phyloP scores from a whole-genome alignment of 2,113 vertebrate genomes.

The Aplodontia rufa region DNA sequence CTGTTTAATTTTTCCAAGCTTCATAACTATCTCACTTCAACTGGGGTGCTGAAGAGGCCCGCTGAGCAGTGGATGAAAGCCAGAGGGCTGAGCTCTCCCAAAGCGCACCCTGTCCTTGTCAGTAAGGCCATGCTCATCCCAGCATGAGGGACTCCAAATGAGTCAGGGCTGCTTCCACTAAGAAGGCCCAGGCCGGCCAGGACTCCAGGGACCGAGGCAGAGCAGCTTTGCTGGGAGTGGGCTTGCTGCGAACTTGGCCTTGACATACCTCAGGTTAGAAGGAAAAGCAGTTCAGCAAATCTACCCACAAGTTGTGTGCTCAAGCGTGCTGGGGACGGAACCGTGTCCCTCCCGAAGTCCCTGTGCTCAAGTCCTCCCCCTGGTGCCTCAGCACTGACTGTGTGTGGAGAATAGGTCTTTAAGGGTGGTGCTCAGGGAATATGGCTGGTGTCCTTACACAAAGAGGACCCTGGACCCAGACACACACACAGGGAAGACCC shows the following conservation, averaged over 20 bases:
- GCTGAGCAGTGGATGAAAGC: neutral
- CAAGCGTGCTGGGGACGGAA: neutral
- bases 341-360: neutral
- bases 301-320: rapidly evolving
- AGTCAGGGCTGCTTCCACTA: neutral
- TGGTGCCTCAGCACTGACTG: neutral
- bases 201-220: neutral
- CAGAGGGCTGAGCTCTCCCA: neutral
- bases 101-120: neutral
- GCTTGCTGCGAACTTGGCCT: neutral
- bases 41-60: neutral
- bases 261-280: neutral
- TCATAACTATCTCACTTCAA: neutral
- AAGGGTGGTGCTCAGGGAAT: neutral
- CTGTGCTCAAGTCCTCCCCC: neutral
- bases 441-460: neutral
- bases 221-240: rapidly evolving
- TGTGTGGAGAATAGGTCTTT: neutral
- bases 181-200: neutral
- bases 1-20: neutral
- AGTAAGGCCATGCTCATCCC: neutral
- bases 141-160: neutral
- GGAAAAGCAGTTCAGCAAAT: neutral
- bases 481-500: neutral
- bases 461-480: neutral